Conservation (phyloP, 2,888 invertebrate genomes). For the Teleogryllus oceanicus region DNA sequence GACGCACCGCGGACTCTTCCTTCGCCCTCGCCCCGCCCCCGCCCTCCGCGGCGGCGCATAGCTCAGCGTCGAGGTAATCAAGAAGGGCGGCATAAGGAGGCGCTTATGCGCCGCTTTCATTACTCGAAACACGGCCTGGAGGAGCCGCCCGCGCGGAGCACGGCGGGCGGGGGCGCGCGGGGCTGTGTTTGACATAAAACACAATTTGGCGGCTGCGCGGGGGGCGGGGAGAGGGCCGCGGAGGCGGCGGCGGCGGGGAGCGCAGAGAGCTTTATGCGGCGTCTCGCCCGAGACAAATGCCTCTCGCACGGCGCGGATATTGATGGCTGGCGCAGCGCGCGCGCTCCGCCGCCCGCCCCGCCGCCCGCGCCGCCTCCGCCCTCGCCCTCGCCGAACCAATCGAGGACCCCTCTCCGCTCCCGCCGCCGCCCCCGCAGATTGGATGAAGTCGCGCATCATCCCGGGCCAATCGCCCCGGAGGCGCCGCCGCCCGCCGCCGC, state of each 20-base stretch:
- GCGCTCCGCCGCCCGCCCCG: not conserved
- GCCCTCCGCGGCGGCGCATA: not conserved
- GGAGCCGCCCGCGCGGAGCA: not conserved
- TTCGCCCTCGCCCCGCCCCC: not conserved
- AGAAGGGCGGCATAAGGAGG: slow-evolving; percentile 4
- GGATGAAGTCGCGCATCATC: slow-evolving; percentile 30
- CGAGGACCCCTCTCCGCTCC: not conserved
- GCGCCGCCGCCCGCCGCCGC: not conserved
- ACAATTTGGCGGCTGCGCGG: not conserved
- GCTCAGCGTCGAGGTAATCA: slow-evolving; percentile 6
- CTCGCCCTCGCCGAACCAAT: not conserved
- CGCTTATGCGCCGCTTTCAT: not conserved
- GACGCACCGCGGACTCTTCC: not conserved
- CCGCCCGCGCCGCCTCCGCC: not conserved
- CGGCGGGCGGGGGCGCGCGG: not conserved
- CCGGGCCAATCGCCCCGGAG: slow-evolving; percentile 19
- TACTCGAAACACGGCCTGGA: not conserved
- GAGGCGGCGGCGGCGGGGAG: not conserved
- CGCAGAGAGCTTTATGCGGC: slow-evolving; percentile 1
- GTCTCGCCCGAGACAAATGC: slow-evolving; percentile 18
- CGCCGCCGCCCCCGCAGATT: slow-evolving; percentile 30
- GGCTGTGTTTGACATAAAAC: slow-evolving; percentile 2
- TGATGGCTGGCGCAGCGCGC: not conserved
- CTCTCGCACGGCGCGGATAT: slow-evolving; percentile 18
- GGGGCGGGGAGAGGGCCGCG: not conserved